phyloP scores from a whole-genome alignment of 2,113 vertebrate genomes.

The Callorhinus ursinus region DNA sequence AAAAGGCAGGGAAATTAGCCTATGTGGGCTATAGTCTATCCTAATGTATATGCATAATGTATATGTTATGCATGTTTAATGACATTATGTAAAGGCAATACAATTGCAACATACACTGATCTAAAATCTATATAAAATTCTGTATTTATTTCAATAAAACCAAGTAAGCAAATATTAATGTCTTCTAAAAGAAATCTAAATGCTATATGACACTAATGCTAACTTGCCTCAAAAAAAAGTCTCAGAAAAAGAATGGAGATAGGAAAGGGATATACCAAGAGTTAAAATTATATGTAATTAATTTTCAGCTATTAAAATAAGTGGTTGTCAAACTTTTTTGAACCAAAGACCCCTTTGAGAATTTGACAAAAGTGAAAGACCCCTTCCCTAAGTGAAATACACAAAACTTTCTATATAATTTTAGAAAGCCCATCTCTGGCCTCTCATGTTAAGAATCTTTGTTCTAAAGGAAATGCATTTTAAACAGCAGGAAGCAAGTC shows the following conservation, averaged over 20 bases:
- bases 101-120: not conserved
- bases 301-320: slow-evolving; percentile 40
- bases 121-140: not conserved
- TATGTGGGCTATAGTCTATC: not conserved
- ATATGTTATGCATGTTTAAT: not conserved
- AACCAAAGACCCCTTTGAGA: slow-evolving; percentile 16
- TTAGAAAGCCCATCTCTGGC: not conserved
- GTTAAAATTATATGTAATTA: not conserved
- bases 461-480: slow-evolving; percentile 22
- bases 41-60: not conserved
- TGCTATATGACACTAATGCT: not conserved
- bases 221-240: slow-evolving; percentile 34
- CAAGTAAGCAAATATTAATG: not conserved
- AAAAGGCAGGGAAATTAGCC: slow-evolving; percentile 23
- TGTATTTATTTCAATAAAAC: not conserved
- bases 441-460: slow-evolving; percentile 1
- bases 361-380: slow-evolving; percentile 33
- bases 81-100: not conserved
- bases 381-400: slow-evolving; percentile 29
- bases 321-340: not conserved
- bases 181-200: slow-evolving; percentile 31
- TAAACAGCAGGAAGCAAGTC: slow-evolving; percentile 24
- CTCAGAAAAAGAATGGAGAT: not conserved
- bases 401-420: not conserved
- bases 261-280: not conserved